Evolutionary conservation across 1,140 invertebrate genomes (phyloP).

Genomic region (Drosophila micromelanica): DNA sequence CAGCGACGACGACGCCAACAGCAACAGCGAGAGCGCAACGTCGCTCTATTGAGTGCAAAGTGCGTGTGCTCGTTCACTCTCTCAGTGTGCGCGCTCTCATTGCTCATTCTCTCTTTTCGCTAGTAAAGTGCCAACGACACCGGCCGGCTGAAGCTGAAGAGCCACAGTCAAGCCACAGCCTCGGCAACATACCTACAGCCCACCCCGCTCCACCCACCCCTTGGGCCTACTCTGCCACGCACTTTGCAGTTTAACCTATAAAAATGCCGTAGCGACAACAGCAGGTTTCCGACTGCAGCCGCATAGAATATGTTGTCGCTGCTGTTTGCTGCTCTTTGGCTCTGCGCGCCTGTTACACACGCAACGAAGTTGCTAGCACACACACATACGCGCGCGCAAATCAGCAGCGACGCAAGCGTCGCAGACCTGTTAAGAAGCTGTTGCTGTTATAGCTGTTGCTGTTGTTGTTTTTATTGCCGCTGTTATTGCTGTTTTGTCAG

Average conservation of each 20-base stretch:
- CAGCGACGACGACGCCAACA: conserved; percentile 2
- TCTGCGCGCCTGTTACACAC: conserved; percentile 74
- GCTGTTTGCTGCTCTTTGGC: conserved; percentile 38
- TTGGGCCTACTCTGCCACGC: conserved; percentile 32
- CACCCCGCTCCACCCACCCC: background rate
- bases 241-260: conserved; percentile 80
- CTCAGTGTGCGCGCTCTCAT: conserved; percentile 11
- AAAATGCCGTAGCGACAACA: conserved; percentile 66
- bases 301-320: conserved; percentile 44
- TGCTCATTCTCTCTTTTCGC: conserved; percentile 4
- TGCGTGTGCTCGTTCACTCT: conserved; percentile 11
- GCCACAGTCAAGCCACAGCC: conserved; percentile 34
- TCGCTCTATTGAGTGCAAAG: conserved; percentile 34
- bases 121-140: conserved; percentile 69
- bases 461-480: conserved; percentile 27
- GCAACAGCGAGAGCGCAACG: background rate
- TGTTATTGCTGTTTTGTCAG: conserved; percentile 39
- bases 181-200: conserved; percentile 3
- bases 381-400: conserved; percentile 25
- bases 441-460: conserved; percentile 33
- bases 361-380: conserved; percentile 78
- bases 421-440: conserved; percentile 39
- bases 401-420: conserved; percentile 23
- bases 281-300: conserved; percentile 36
- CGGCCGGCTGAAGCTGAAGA: conserved; percentile 79